Evolutionary conservation across 1,140 invertebrate species (phyloP), one percentile per base, ranked within the genome.

Genomic region (Drosophila pruinosa): DNA sequence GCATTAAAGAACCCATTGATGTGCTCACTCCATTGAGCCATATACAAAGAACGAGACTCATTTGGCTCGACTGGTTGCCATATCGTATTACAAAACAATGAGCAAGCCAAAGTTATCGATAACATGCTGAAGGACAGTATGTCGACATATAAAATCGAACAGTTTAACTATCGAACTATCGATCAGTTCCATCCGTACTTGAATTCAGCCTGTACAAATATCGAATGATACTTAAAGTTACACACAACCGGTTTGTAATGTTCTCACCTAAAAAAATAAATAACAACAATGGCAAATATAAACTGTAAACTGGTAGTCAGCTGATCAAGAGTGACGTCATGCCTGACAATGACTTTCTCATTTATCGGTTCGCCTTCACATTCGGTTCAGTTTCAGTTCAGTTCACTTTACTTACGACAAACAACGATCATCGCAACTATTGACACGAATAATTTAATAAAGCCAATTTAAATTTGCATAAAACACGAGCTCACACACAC

Each of bases 1-100:
- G 43, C 28, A 81, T 73, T 69, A 81, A 73, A 79, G 53, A 48
- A 48, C 52, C 52, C 54, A 81, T 81, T 81, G 73, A 81, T 79
- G 75, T 61, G 72, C 68, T 56, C 34, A 64, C 63, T 28, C n/a
- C 50, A 43, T 43, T 43, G 24, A 64, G 59, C 17, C 47, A 59
- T 38, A 15, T 22, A 41, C 21, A 38, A 45, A 58, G 39, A 45
- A 26, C 39, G 39, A 45, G 19, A 47, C 41, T 45, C 56, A 34
- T 50, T 50, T 19, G 22, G 24, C 26, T 31, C 47, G 19, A 50
- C 47, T 21, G n/a, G 54, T 45, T 26, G n/a, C n/a, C 12, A 26
- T 45, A 63, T 63, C 61, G 38, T 6, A 53, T 63, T 54, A 54
- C 61, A 17, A 41, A 14, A 22, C 26, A 15, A 43, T 63, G 26